A percentile compares a stretch with the other conserved stretches of the same genome.
Evolutionary conservation across 2,888 invertebrate species (phyloP).

Genomic region (Drosophila nr. fundita): DNA sequence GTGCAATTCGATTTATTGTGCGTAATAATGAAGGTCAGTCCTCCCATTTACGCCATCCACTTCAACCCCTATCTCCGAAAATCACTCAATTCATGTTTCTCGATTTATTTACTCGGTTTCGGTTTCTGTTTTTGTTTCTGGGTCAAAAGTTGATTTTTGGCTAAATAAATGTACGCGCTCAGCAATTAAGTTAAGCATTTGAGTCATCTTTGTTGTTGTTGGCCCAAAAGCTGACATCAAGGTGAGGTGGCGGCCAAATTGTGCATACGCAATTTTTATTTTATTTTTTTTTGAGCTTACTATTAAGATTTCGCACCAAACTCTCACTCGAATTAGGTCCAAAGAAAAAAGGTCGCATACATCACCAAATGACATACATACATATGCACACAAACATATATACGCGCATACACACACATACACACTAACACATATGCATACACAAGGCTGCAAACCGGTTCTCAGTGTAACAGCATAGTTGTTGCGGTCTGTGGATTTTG

Average conservation of each 20-base stretch:
- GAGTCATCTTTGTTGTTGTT: conserved; percentile 63
- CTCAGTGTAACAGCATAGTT: conserved; percentile 1
- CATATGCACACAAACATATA: background rate
- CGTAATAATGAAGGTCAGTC: conserved; percentile 51
- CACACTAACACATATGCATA: conserved; percentile 1
- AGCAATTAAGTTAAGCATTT: conserved; percentile 61
- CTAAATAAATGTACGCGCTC: conserved; percentile 34
- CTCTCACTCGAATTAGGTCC: conserved; percentile 25
- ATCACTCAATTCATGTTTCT: conserved; percentile 29
- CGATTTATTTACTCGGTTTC: conserved; percentile 32
- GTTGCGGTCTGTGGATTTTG: conserved; percentile 4
- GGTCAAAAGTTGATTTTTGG: conserved; percentile 53
- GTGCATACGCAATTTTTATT: conserved; percentile 25
- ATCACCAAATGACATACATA: conserved; percentile 4
- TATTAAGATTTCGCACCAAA: conserved; percentile 33
- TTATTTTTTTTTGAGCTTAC: background rate
- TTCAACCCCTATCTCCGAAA: background rate
- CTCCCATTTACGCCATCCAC: background rate
- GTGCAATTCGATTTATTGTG: conserved; percentile 37
- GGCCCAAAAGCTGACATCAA: conserved; percentile 52
- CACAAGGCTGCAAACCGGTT: conserved; percentile 48
- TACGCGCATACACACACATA: background rate
- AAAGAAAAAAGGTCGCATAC: conserved; percentile 13
- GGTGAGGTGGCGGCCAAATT: conserved; percentile 47
- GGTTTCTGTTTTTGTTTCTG: conserved; percentile 34